Base-by-base conservation (phyloP, 2,888 invertebrate species). In the Hedychridium roseum region DNA sequence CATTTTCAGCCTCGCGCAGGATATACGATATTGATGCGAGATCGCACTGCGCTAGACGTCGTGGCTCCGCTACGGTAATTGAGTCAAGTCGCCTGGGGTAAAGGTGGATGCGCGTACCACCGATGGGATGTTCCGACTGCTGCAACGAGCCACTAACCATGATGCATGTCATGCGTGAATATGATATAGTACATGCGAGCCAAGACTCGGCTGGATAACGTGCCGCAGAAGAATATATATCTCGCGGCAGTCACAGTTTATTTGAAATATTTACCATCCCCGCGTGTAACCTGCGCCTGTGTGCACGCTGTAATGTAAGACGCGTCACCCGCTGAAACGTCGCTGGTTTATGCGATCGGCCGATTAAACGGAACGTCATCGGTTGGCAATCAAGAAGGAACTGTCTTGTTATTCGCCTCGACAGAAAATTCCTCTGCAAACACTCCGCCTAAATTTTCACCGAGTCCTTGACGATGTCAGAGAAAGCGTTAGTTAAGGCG, bases 211-310 rank as follows among this genome's bases (percentile, higher is more conserved):
- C 41, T 44, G 58, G 60, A 58, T 52, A 55, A 45, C 48, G 47
- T 34, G 20, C 21, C 44, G 27, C 38, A 31, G 49, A 54, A 66
- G 61, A n/a, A 64, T 62, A 50, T 54, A 56, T 56, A 53, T 53
- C 53, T 43, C 30, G 18, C 40, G 35, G 42, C 39, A 57, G 55
- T 53, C 57, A 46, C 31, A 43, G 43, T 54, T 63, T 58, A 56
- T 64, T 61, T 63, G 64, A 63, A 63, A 63, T 63, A 63, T 63
- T 63, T 54, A 64, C 60, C 57, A 64, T 60, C 64, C 60, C 60
- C 57, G 60, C 44, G 60, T 64, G 53, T 61, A 59, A 61, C 63
- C 43, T 41, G 37, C 48, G 15, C 20, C 38, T 53, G 51, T 42
- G 59, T 45, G 47, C 44, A n/a, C 26, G 18, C 27, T 45, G 57